Base-by-base conservation (phyloP, 2,797 vertebrate species). In the Semotilus atromaculatus region DNA sequence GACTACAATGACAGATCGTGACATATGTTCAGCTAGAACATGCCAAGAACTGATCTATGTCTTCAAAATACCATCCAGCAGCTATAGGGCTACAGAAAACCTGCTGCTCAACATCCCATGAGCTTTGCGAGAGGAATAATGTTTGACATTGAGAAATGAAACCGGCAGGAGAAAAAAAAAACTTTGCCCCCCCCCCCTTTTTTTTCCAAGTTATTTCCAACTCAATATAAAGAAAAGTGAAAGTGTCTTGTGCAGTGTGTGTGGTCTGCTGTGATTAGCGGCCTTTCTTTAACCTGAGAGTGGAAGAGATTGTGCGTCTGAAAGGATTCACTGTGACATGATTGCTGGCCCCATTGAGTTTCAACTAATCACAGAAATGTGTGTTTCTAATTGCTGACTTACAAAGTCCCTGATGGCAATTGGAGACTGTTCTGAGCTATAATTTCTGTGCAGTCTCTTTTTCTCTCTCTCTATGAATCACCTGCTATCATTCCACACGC, bases 311-410 rank as follows among this genome's bases (percentile, higher is more conserved):
- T 36, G 53, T 26, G 81, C 64, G 34, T 86, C 82, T 85, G 84
- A 88, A 84, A 77, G 81, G 84, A 88, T 89, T 89, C 86, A 89
- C 87, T 88, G 84, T 89, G 89, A 88, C 83, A 68, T 80, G 85
- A 85, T 86, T 89, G 88, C 86, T 87, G 84, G 88, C 86, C 90
- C 45, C 87, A 77, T 87, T 40, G 11, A 75, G 43, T 2, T 48
- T 73, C 66, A 87, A 87, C 45, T 90, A 91, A 88, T 88, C 88
- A 88, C 81, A 64, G 70, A 26, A 31, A 67, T 88, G 23, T 78
- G 84, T 75, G 86, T 71, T 67, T 87, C 86, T 85, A 86, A 92
- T 90, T 91, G 88, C 82, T 87, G 87, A 88, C 83, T 68, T 86
- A 90, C 89, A 70, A 85, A 89, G 89, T 87, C 87, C 80, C 86